Base-by-base conservation (phyloP, 2,888 invertebrate species). In the Mythimna lalbum region DNA sequence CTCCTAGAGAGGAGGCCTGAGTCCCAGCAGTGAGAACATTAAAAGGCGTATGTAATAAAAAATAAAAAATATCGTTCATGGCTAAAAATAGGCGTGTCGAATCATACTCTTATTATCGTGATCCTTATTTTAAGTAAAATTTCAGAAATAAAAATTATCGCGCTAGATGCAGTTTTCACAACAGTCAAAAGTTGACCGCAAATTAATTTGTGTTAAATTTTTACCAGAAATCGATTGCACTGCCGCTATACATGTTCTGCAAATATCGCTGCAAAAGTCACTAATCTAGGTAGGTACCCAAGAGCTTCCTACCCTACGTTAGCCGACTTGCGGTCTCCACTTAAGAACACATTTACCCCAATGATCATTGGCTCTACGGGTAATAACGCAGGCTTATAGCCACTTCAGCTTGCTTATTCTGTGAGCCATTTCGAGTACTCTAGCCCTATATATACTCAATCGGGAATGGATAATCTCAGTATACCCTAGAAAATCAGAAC, bases 321-420 rank as follows among this genome's bases (percentile, higher is more conserved):
- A 36, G 36, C 53, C 73, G 52, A 71, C 73, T 71, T 71, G 73
- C 47, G 70, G 53, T 53, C 7, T 36, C 36, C 36, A 19, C 33
- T 73, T 33, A 63, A 63, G 70, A 63, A 63, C 53, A 27, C 43
- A 73, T 47, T 73, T 19, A 63, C 36, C 33, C 33, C 53, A 63
- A 36, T 12, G 63, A 10, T 9, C 17, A 27, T 33, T 12, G 17
- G 73, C 27, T 27, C 53, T 53, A 63, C 43, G 43, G 53, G 27
- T 63, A 63, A 73, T 70, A 62, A 73, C 27, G 21, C 33, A 33
- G 27, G 36, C 43, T 27, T 14, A 47, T 63, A 17, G 36, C 47
- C 19, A 47, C 70, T 63, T 71, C 21, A 53, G 27, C 2, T 53
- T 52, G 73, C 52, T 53, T 21, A 27, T 27, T 53, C 14, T 19